Evolutionary conservation across 2,113 vertebrate species (phyloP).

Genomic region (Tor tambroides): DNA sequence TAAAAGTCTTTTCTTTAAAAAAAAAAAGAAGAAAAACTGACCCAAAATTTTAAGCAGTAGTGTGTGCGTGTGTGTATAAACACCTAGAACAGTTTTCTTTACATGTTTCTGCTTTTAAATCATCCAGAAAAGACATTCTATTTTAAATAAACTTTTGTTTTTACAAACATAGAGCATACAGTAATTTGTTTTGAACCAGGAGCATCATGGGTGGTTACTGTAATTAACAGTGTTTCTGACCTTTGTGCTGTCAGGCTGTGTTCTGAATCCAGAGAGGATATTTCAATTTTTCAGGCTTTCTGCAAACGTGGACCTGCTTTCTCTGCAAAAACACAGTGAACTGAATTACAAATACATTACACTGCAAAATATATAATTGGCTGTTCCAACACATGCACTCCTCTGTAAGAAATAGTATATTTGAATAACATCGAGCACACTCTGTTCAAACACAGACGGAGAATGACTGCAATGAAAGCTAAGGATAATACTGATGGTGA

Average conservation of each 20-base stretch:
- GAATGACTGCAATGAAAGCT: conserved; percentile 42
- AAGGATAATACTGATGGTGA: conserved; percentile 40
- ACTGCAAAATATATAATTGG: conserved; percentile 10
- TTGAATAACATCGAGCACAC: neutral
- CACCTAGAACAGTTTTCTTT: neutral
- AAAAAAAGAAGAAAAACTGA: too few species aligned
- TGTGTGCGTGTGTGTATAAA: neutral
- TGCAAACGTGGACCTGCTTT: neutral
- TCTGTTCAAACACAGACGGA: conserved; percentile 1
- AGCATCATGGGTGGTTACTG: neutral
- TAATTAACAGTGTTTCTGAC: neutral
- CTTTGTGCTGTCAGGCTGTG: neutral
- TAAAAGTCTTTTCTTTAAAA: too few species aligned
- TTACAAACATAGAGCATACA: neutral
- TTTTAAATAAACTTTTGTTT: neutral
- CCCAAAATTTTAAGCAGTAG: neutral
- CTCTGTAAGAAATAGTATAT: conserved; percentile 1
- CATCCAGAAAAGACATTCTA: neutral
- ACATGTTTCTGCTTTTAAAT: neutral
- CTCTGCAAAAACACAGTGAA: neutral
- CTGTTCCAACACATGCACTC: conserved; percentile 6
- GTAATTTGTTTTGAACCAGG: neutral
- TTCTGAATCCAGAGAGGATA: neutral
- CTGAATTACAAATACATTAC: neutral
- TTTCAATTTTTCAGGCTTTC: neutral